Percentiles rank a stretch among this genome's conserved stretches.
phyloP scores from a whole-genome alignment of 2,888 invertebrate genomes.

The Seira musarum region DNA sequence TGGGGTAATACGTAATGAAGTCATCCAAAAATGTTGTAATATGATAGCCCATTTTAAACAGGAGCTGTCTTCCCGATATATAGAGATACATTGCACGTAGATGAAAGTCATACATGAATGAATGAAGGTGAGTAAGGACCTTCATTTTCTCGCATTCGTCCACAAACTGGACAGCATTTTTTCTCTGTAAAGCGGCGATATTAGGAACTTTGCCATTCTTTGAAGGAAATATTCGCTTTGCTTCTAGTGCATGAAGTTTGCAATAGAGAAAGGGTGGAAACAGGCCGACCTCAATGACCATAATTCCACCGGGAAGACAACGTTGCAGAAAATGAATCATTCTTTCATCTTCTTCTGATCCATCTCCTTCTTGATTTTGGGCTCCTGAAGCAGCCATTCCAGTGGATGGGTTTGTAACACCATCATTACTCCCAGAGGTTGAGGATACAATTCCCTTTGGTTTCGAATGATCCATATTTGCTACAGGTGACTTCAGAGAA shows the following conservation, averaged over 20 bases:
- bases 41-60: constrained; percentile 79
- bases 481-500: background rate
- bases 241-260: constrained; percentile 80
- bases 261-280: constrained; percentile 82
- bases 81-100: constrained; percentile 80
- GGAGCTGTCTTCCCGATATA: constrained; percentile 76
- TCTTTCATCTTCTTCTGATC: constrained; percentile 44
- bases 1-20: constrained; percentile 83
- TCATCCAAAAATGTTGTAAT: constrained; percentile 82
- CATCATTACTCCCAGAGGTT: background rate
- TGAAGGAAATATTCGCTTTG: constrained; percentile 76
- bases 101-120: constrained; percentile 85
- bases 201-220: background rate
- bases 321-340: constrained; percentile 64
- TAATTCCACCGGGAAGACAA: constrained; percentile 76
- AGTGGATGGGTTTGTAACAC: background rate
- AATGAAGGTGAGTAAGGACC: constrained; percentile 82
- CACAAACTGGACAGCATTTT: constrained; percentile 78
- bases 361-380: constrained; percentile 21
- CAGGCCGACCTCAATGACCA: constrained; percentile 80
- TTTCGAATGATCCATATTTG: background rate
- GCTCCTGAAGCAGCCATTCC: background rate
- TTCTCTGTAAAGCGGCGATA: constrained; percentile 34
- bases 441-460: background rate
- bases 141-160: constrained; percentile 82